Conservation (phyloP, 2,797 vertebrate species). For the Craterocephalus amniculus region DNA sequence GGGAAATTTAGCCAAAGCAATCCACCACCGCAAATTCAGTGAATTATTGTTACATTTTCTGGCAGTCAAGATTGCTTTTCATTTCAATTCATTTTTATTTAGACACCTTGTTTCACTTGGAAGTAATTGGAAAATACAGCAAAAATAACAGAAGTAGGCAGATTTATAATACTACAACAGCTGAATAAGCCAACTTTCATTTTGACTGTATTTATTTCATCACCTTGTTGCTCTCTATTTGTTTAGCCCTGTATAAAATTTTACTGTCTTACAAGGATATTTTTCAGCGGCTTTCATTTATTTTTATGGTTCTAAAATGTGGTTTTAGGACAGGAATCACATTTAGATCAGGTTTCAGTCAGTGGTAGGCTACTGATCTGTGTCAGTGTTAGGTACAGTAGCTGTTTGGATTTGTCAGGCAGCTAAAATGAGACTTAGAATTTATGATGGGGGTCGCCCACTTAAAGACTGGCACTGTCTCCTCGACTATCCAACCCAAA, state of each 20-base stretch:
- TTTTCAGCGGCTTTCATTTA: not conserved
- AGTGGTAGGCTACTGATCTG: not conserved
- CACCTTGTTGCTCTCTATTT: slow-evolving; percentile 29
- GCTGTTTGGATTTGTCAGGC: not conserved
- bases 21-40: slow-evolving; percentile 59
- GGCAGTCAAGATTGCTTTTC: slow-evolving; percentile 65
- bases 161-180: slow-evolving; percentile 48
- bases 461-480: not conserved
- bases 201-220: slow-evolving; percentile 43
- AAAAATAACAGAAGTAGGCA: slow-evolving; percentile 35
- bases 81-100: slow-evolving; percentile 64
- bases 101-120: slow-evolving; percentile 47
- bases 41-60: slow-evolving; percentile 71
- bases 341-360: not conserved
- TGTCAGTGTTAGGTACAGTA: not conserved
- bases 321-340: not conserved
- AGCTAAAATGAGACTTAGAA: not conserved
- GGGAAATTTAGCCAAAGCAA: slow-evolving; percentile 67
- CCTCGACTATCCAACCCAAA: not conserved
- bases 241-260: slow-evolving; percentile 3
- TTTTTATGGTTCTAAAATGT: not conserved
- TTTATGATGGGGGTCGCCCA: not conserved
- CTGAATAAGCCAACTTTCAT: slow-evolving; percentile 1
- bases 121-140: slow-evolving; percentile 52
- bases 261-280: not conserved